phyloP scores from a whole-genome alignment of 2,888 invertebrate genomes.

The Abrostola triplasia region DNA sequence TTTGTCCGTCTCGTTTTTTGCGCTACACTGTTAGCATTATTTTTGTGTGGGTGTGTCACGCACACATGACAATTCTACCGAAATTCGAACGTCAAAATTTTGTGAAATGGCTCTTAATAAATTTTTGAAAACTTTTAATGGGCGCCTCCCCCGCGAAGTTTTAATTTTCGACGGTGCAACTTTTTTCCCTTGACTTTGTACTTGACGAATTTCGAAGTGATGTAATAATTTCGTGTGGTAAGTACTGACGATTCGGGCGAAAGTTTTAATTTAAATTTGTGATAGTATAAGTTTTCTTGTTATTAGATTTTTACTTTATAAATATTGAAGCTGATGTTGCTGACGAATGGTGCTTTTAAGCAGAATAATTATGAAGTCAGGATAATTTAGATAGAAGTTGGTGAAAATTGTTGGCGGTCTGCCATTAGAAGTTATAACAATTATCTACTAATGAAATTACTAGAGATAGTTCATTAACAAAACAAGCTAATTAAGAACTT shows the following conservation, averaged over 20 bases:
- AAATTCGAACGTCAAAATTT: too few species aligned
- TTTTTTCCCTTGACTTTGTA: slow-evolving; percentile 56
- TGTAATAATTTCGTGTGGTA: slow-evolving; percentile 52
- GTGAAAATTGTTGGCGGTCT: too few species aligned
- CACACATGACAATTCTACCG: too few species aligned
- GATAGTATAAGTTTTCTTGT: slow-evolving; percentile 39
- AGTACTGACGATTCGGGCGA: slow-evolving; percentile 31
- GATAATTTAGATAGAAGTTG: too few species aligned
- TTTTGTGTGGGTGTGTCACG: too few species aligned
- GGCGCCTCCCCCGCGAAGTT: slow-evolving; percentile 60
- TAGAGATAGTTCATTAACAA: too few species aligned
- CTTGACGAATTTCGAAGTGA: slow-evolving; percentile 50
- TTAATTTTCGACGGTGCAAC: slow-evolving; percentile 65
- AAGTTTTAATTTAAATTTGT: slow-evolving; percentile 52
- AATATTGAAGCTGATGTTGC: slow-evolving; percentile 10
- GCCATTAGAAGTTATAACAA: too few species aligned
- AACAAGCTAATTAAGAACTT: too few species aligned
- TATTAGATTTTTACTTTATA: slow-evolving; percentile 32
- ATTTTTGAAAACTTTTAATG: slow-evolving; percentile 76
- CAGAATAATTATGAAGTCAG: background rate
- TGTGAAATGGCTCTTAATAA: too few species aligned
- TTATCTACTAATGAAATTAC: too few species aligned
- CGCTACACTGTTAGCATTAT: too few species aligned
- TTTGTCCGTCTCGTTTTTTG: too few species aligned
- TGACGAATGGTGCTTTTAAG: slow-evolving; percentile 9